These are phyloP conservation scores for Leptogaster cylindrica DNA, from an alignment of 2,888 invertebrate genomes.

Conservation along the genomic window DNA sequence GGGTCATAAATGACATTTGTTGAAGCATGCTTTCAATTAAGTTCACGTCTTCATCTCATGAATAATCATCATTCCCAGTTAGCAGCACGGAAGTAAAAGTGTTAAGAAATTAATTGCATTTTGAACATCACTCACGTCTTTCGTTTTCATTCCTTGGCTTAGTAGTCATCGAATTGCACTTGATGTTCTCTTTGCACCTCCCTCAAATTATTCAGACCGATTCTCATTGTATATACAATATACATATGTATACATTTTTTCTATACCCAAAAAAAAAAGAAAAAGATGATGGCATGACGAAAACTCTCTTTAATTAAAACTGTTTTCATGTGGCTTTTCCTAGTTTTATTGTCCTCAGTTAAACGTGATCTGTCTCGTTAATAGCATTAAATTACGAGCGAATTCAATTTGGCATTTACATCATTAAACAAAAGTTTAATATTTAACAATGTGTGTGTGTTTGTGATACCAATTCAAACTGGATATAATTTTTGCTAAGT, in stretches of 20 bases:
- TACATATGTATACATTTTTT: constrained; percentile 12
- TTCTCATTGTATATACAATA: neutral
- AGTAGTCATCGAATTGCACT: constrained; percentile 20
- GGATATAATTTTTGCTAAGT: no score
- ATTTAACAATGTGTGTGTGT: constrained; percentile 3
- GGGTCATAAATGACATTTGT: no score
- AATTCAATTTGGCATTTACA: no score
- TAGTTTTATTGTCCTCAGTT: constrained; percentile 34
- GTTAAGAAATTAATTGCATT: constrained; percentile 22
- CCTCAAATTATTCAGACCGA: constrained; percentile 14
- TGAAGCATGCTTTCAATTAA: no score
- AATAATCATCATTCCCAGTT: no score
- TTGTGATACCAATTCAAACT: no score
- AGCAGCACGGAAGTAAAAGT: neutral
- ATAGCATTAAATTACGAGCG: constrained; percentile 13
- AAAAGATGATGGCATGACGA: constrained; percentile 29
- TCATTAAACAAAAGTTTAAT: no score
- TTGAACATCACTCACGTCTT: neutral
- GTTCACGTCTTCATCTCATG: no score
- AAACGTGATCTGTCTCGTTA: constrained; percentile 20
- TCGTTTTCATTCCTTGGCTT: neutral
- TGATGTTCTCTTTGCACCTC: constrained; percentile 14
- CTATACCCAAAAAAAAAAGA: no score
- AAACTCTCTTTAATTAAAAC: constrained; percentile 36
- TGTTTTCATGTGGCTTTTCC: constrained; percentile 24